Conservation (phyloP, 2,888 invertebrate genomes). For the Hanleya hanleyi region DNA sequence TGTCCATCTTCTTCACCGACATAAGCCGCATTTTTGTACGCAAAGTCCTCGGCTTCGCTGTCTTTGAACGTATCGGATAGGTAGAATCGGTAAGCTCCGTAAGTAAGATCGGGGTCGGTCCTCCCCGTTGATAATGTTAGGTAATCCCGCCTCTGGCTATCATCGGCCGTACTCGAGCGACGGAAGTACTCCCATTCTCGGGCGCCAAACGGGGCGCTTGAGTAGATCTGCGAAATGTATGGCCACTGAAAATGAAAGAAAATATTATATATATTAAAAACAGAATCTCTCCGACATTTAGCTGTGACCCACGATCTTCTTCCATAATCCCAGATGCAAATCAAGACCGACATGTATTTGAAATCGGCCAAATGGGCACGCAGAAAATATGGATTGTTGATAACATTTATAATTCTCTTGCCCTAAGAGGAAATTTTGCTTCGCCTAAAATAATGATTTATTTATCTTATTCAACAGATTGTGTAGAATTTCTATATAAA, state of each 20-base stretch:
- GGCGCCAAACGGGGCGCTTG: background rate
- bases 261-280: too few relatives aligned
- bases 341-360: too few relatives aligned
- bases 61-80: background rate
- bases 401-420: too few relatives aligned
- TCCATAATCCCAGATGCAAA: too few relatives aligned
- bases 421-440: too few relatives aligned
- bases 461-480: too few relatives aligned
- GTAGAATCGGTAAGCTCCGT: slow-evolving; percentile 3
- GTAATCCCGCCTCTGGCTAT: background rate
- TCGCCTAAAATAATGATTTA: too few relatives aligned
- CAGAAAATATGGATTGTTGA: too few relatives aligned
- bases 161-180: background rate
- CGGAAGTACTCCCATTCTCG: slow-evolving; percentile 1
- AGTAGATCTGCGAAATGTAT: background rate
- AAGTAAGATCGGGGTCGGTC: background rate
- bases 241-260: slow-evolving; percentile 5
- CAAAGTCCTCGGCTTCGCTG: background rate
- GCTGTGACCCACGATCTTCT: too few relatives aligned
- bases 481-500: too few relatives aligned
- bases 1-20: background rate
- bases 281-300: too few relatives aligned
- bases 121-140: background rate
- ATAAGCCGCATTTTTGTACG: background rate
- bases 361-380: too few relatives aligned